Percentiles rank a stretch among this genome's conserved stretches.
phyloP scores from a whole-genome alignment of 2,888 invertebrate genomes.

The Drosophila meridiana region DNA sequence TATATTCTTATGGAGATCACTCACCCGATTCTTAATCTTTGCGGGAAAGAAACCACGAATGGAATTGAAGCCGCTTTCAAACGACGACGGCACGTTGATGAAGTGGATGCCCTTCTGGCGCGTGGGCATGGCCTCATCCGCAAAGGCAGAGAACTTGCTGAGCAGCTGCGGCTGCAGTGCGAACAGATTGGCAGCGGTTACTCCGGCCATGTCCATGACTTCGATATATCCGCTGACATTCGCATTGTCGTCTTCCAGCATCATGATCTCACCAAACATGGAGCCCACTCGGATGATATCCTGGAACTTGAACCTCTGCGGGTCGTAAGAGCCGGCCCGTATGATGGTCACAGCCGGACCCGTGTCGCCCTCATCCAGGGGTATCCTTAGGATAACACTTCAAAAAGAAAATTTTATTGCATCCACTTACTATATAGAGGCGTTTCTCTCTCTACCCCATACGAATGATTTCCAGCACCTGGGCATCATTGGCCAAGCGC shows the following conservation, averaged over 20 bases:
- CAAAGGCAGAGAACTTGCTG: conserved; percentile 87
- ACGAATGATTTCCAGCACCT: conserved; percentile 79
- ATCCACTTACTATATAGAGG: background rate
- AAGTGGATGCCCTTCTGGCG: conserved; percentile 88
- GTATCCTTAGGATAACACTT: conserved; percentile 78
- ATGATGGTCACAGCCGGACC: conserved; percentile 86
- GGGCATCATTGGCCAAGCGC: conserved; percentile 76
- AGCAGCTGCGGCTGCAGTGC: conserved; percentile 88
- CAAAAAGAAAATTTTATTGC: background rate
- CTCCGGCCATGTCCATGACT: conserved; percentile 87
- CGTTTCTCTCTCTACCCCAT: conserved; percentile 63
- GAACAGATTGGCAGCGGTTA: conserved; percentile 86
- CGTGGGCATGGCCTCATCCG: conserved; percentile 88
- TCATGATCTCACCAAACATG: conserved; percentile 88
- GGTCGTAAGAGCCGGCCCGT: conserved; percentile 86
- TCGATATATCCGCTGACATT: conserved; percentile 86
- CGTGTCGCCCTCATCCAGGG: conserved; percentile 82
- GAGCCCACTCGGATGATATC: conserved; percentile 87
- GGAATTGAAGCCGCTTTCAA: conserved; percentile 87
- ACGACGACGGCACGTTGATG: conserved; percentile 87
- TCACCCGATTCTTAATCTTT: conserved; percentile 88
- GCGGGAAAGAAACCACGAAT: conserved; percentile 87
- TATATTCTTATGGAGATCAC: conserved; percentile 45
- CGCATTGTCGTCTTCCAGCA: conserved; percentile 88
- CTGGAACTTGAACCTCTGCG: conserved; percentile 85